phyloP scores from a whole-genome alignment of 1,140 invertebrate species.

The Drosophila takahashii region DNA sequence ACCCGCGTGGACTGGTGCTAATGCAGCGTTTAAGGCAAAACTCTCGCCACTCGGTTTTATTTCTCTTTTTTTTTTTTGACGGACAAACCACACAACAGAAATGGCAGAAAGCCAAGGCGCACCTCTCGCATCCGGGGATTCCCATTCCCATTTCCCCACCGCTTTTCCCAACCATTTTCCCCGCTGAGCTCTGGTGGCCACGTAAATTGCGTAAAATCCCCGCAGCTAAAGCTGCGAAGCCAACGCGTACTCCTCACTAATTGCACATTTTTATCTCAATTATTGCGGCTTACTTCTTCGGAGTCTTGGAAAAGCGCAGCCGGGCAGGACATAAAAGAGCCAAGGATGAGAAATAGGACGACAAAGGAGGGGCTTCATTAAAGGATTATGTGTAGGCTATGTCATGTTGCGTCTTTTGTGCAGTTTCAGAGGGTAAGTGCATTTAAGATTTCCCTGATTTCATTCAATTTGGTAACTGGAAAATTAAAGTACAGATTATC shows the following conservation, averaged over 20 bases:
- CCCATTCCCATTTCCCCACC: not conserved
- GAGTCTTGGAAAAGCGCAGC: slow-evolving; percentile 9
- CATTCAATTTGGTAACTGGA: not conserved
- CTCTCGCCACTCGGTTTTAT: slow-evolving; percentile 22
- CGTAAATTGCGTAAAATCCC: slow-evolving; percentile 74
- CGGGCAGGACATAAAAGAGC: not conserved
- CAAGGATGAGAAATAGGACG: not conserved
- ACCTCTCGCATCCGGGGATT: slow-evolving; percentile 11
- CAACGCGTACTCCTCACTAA: slow-evolving; percentile 65
- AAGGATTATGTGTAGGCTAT: slow-evolving; percentile 42
- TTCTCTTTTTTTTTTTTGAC: slow-evolving; percentile 39
- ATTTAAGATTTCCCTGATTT: slow-evolving; percentile 40
- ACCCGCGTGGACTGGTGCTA: slow-evolving; percentile 28
- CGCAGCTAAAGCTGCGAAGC: slow-evolving; percentile 47
- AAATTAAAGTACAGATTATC: no score
- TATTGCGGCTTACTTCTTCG: slow-evolving; percentile 70
- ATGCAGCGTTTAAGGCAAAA: slow-evolving; percentile 58
- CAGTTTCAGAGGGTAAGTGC: slow-evolving; percentile 38
- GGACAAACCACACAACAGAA: slow-evolving; percentile 50
- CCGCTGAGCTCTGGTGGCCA: slow-evolving; percentile 23
- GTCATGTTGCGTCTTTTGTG: slow-evolving; percentile 28
- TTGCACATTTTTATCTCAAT: slow-evolving; percentile 80
- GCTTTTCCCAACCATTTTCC: slow-evolving; percentile 29
- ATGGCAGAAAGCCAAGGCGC: slow-evolving; percentile 50
- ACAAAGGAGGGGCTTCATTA: slow-evolving; percentile 19